Percentiles rank a stretch among this genome's conserved stretches.
phyloP scores from a whole-genome alignment of 2,888 invertebrate species.

The Leucoma salicis region DNA sequence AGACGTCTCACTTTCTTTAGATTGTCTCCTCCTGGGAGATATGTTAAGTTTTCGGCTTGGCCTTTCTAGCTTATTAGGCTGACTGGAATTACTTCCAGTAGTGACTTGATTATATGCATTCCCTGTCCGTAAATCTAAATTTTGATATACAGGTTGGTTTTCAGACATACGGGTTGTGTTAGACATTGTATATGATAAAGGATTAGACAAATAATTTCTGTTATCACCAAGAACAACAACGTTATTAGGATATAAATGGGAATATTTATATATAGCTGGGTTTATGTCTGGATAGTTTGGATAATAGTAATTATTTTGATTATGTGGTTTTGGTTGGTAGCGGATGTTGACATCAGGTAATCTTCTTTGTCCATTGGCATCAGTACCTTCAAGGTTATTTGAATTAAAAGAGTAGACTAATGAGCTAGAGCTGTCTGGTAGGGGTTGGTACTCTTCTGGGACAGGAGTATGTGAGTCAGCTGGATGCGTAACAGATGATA shows the following conservation, averaged over 20 bases:
- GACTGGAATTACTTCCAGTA: conserved; percentile 24
- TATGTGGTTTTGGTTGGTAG: conserved; percentile 67
- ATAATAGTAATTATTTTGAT: conserved; percentile 56
- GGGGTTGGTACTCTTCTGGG: conserved; percentile 74
- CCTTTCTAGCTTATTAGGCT: conserved; percentile 51
- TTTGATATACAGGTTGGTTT: conserved; percentile 43
- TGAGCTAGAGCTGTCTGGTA: conserved; percentile 72
- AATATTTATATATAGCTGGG: conserved; percentile 26
- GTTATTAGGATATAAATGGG: conserved; percentile 50
- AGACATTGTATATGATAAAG: conserved; percentile 49
- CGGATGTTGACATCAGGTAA: conserved; percentile 60
- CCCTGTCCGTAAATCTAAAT: conserved; percentile 19
- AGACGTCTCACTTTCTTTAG: conserved; percentile 60
- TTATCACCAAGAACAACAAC: conserved; percentile 55
- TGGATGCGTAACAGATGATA: conserved; percentile 54
- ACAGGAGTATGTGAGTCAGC: conserved; percentile 66
- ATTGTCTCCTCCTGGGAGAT: conserved; percentile 66
- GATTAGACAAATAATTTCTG: conserved; percentile 48
- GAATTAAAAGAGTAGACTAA: conserved; percentile 54
- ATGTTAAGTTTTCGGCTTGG: conserved; percentile 73
- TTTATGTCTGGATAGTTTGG: conserved; percentile 52
- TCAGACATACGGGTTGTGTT: conserved; percentile 40
- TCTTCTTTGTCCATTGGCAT: conserved; percentile 41
- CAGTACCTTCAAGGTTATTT: conserved; percentile 46
- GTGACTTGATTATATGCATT: conserved; percentile 26